These are phyloP conservation scores for Brachionus asplanchnoidis DNA, from an alignment of 1,140 invertebrate species.

Conservation along the genomic window DNA sequence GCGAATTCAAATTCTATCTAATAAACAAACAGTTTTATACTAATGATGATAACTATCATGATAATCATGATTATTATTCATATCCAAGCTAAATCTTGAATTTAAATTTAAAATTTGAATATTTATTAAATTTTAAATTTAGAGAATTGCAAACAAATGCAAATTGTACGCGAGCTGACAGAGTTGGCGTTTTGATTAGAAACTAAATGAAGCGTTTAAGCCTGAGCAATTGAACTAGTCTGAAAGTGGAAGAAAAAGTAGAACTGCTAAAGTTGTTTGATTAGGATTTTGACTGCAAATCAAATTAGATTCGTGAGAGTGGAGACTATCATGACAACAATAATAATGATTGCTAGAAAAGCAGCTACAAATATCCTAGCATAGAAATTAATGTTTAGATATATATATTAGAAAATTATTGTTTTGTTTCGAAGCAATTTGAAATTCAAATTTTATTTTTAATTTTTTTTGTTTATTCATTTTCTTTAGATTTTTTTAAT, in stretches of 20 bases:
- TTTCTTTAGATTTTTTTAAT: background rate
- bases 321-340: background rate
- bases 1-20: slow-evolving; percentile 4
- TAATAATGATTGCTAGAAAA: background rate
- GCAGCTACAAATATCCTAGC: background rate
- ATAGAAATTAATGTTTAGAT: slow-evolving; percentile 19
- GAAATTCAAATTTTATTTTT: slow-evolving; percentile 32
- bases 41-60: background rate
- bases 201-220: slow-evolving; percentile 19
- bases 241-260: background rate
- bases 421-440: slow-evolving; percentile 10
- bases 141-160: background rate
- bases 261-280: background rate
- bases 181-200: background rate
- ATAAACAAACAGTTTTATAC: slow-evolving; percentile 15
- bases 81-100: slow-evolving; percentile 11
- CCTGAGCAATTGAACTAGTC: background rate
- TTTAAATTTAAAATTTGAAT: slow-evolving; percentile 33
- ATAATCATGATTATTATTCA: slow-evolving; percentile 31
- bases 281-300: background rate
- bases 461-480: background rate
- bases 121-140: slow-evolving; percentile 36
- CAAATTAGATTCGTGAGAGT: background rate
- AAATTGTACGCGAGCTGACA: background rate
- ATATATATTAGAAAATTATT: background rate